Conservation (phyloP, 2,888 invertebrate genomes). For the Orthosia gracilis region DNA sequence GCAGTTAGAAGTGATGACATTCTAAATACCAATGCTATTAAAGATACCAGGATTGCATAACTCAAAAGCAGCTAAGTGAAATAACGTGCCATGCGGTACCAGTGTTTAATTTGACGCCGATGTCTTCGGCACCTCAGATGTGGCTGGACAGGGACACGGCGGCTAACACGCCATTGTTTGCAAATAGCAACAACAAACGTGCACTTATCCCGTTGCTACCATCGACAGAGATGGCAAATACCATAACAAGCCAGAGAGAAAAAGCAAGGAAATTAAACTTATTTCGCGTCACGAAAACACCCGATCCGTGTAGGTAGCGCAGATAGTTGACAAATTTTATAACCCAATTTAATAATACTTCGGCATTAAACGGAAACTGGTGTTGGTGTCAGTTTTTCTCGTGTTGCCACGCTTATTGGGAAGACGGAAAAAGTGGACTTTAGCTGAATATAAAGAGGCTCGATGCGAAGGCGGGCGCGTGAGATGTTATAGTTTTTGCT, state of each 20-base stretch:
- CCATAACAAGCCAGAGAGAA: slow-evolving; percentile 63
- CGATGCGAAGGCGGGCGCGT: slow-evolving; percentile 69
- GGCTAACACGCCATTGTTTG: slow-evolving; percentile 90
- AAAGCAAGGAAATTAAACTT: slow-evolving; percentile 56
- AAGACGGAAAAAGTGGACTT: slow-evolving; percentile 74
- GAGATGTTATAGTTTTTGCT: slow-evolving; percentile 81
- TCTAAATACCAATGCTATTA: slow-evolving; percentile 13
- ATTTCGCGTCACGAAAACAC: slow-evolving; percentile 59
- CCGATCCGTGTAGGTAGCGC: slow-evolving; percentile 67
- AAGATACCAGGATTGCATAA: slow-evolving; percentile 27
- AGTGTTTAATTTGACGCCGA: slow-evolving; percentile 84
- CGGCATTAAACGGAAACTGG: slow-evolving; percentile 65
- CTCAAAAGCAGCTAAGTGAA: slow-evolving; percentile 45
- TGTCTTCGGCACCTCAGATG: slow-evolving; percentile 83
- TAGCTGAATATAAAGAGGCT: slow-evolving; percentile 79
- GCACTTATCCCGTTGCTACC: slow-evolving; percentile 76
- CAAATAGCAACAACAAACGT: slow-evolving; percentile 85
- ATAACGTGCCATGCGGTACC: slow-evolving; percentile 50
- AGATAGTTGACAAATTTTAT: slow-evolving; percentile 78
- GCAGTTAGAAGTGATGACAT: slow-evolving; percentile 13
- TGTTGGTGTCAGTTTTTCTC: slow-evolving; percentile 75
- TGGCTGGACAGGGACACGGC: slow-evolving; percentile 83
- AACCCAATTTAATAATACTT: slow-evolving; percentile 76
- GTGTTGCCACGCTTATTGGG: slow-evolving; percentile 74
- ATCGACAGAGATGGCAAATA: slow-evolving; percentile 72